Base-by-base conservation (phyloP, 2,888 invertebrate genomes). In the Lysandra coridon region DNA sequence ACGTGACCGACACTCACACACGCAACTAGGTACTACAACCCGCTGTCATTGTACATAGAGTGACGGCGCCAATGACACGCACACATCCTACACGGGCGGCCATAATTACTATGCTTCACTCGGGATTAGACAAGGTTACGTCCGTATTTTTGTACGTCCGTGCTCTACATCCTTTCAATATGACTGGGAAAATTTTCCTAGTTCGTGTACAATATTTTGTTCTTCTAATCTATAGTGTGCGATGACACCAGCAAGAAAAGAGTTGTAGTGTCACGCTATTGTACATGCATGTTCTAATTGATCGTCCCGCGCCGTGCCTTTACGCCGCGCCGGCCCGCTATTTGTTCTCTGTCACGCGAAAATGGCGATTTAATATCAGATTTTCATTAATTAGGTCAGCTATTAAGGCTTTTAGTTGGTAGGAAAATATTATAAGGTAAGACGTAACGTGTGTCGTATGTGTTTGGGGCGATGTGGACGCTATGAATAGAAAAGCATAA, bases 301-400 rank as follows among this genome's bases (percentile, higher is more conserved):
- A 69, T 69, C 69, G 69, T 69, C 33, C 33, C 4, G 14, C 33
- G 69, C 12, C 33, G 49, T 49, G 75, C 33, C 76, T 33, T 76
- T 76, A 76, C 76, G 57, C 17, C 30, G 14, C 53, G 49, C 30
- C 23, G 76, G 53, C n/a, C n/a, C 10, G 73, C 40, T 40, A 40
- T 73, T 73, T 73, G 30, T 73, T 37, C 33, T 40, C 37, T 73
- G 74, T 33, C 57, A 76, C 76, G 76, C 57, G 53, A 76, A 75
- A 23, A 75, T 44, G 49, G 23, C 23, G 14, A 75, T 75, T 49
- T 49, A 30, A 75, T 23, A 23, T 75, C 44, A 75, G 75, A 75
- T 75, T 75, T 75, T 75, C 69, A 37, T 69, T 69, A 69, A 69
- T 69, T 69, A 69, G 69, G 69, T 69, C 69, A 69, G 69, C 23